These are phyloP conservation scores for Zaprionus camerounensis DNA, from an alignment of 1,140 invertebrate genomes.

Conservation along the genomic window DNA sequence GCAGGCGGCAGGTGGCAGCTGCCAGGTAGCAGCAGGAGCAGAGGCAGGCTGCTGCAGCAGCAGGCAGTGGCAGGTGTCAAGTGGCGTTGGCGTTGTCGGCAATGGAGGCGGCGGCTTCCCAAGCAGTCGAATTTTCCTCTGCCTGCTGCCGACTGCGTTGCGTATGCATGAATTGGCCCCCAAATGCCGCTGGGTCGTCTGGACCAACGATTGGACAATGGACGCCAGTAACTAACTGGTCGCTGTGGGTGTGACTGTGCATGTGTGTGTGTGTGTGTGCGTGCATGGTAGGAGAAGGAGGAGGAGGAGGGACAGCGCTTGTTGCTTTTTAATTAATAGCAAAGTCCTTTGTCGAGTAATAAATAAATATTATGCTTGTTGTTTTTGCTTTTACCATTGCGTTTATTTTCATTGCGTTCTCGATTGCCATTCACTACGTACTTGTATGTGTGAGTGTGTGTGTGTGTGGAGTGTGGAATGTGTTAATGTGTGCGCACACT, in stretches of 20 bases:
- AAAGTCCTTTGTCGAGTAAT: slow-evolving; percentile 84
- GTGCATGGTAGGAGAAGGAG: background rate
- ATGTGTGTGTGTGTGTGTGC: slow-evolving; percentile 22
- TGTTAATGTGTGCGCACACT: background rate
- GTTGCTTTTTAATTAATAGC: slow-evolving; percentile 85
- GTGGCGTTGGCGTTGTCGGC: slow-evolving; percentile 9
- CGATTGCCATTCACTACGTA: slow-evolving; percentile 51
- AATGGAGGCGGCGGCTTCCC: slow-evolving; percentile 10
- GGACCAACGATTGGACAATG: slow-evolving; percentile 44
- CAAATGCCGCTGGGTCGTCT: slow-evolving; percentile 66
- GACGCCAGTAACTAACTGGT: slow-evolving; percentile 28
- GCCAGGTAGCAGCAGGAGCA: slow-evolving; percentile 6
- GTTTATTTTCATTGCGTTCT: slow-evolving; percentile 61
- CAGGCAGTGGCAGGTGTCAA: slow-evolving; percentile 47
- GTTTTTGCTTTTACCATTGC: slow-evolving; percentile 69
- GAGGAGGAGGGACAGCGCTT: slow-evolving; percentile 46
- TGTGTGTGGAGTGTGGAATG: background rate
- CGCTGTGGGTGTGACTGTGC: slow-evolving; percentile 8
- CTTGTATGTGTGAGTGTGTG: background rate
- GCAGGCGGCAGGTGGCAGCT: slow-evolving; percentile 43
- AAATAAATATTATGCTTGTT: slow-evolving; percentile 84
- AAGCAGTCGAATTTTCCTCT: slow-evolving; percentile 41
- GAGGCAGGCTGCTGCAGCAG: no score
- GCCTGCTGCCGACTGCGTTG: slow-evolving; percentile 12
- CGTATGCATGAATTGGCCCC: slow-evolving; percentile 52